Evolutionary conservation across 2,888 invertebrate species (phyloP).

Genomic region (Hoplodrina blanda): DNA sequence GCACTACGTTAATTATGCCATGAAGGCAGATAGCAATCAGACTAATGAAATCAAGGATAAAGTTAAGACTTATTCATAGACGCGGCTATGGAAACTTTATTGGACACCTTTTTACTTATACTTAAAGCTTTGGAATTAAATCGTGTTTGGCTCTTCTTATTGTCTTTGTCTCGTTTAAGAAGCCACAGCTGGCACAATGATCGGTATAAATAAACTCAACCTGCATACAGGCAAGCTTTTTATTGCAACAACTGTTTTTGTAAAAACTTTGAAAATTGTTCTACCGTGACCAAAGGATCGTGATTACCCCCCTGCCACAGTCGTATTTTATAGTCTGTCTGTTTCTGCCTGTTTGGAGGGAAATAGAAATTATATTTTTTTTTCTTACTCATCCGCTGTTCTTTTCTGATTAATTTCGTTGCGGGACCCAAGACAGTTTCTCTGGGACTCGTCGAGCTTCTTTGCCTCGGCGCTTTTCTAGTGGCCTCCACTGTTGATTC

Average conservation of each 20-base stretch:
- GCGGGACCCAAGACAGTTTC: too few species aligned
- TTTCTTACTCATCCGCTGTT: too few species aligned
- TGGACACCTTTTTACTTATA: background rate
- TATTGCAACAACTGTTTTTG: background rate
- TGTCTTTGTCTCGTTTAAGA: background rate
- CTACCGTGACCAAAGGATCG: too few species aligned
- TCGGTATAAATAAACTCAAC: background rate
- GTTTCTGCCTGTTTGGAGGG: too few species aligned
- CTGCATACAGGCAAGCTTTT: background rate
- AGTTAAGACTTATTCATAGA: background rate
- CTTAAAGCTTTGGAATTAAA: background rate
- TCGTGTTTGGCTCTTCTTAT: background rate
- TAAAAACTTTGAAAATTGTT: too few species aligned
- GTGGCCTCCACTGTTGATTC: too few species aligned
- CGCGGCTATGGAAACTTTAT: background rate
- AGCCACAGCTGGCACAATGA: background rate
- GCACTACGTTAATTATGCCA: constrained; percentile 31
- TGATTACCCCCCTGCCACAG: too few species aligned
- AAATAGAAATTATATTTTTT: too few species aligned
- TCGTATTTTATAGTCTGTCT: too few species aligned
- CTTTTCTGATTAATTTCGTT: too few species aligned
- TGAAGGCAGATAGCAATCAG: constrained; percentile 13
- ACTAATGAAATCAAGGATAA: constrained; percentile 4
- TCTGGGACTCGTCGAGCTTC: too few species aligned
- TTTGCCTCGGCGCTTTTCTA: too few species aligned